A percentile compares a stretch with the other conserved stretches of the same genome.
phyloP scores from a whole-genome alignment of 2,888 invertebrate genomes.

The Ischnura elegans region DNA sequence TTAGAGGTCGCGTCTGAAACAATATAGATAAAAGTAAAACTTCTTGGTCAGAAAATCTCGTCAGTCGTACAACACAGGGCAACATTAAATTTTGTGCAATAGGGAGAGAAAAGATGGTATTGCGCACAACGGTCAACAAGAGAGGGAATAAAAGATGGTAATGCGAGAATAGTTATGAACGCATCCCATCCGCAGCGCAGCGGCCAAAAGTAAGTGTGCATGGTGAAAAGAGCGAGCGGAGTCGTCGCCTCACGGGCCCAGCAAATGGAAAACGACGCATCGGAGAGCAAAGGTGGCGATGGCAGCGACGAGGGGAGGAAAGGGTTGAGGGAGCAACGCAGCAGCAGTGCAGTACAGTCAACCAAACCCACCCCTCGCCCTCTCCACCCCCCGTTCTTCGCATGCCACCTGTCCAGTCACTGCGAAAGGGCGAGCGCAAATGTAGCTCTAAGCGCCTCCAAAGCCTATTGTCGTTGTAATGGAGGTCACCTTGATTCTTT shows the following conservation, averaged over 20 bases:
- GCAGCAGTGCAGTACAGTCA: background rate
- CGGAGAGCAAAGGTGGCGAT: too few relatives aligned
- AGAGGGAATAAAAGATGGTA: background rate
- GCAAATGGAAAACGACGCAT: conserved; percentile 30
- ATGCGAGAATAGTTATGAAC: conserved; percentile 9
- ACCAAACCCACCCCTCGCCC: too few relatives aligned
- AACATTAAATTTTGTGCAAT: too few relatives aligned
- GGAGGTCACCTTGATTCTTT: conserved; percentile 17
- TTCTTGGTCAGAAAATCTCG: too few relatives aligned
- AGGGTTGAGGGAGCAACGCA: background rate
- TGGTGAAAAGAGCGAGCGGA: background rate
- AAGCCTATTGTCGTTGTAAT: conserved; percentile 23
- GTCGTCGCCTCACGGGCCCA: background rate
- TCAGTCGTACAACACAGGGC: too few relatives aligned
- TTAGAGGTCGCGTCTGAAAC: too few relatives aligned
- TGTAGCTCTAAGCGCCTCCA: background rate
- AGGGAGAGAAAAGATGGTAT: background rate
- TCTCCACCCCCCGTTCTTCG: background rate
- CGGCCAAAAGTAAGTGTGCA: background rate
- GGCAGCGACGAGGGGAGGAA: too few relatives aligned
- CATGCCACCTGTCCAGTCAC: conserved; percentile 34
- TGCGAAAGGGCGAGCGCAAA: conserved; percentile 37
- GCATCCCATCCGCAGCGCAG: too few relatives aligned
- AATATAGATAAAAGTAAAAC: too few relatives aligned
- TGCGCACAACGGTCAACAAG: background rate